These are phyloP conservation scores for Leptobrachium ailaonicum DNA, from an alignment of 2,113 vertebrate genomes.

Conservation along the genomic window DNA sequence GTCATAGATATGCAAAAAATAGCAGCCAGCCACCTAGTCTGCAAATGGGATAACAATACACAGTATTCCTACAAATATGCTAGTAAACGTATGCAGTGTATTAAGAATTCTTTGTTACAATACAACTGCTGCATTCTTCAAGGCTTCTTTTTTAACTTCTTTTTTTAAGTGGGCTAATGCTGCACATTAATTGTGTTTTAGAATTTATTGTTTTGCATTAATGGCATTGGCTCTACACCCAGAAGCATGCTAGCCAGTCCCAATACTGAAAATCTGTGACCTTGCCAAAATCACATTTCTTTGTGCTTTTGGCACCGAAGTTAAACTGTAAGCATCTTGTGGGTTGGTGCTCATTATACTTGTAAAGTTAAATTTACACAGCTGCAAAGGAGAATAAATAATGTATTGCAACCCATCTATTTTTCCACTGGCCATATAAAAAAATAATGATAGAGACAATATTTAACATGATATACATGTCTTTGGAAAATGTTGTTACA, in stretches of 20 bases:
- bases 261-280: neutral
- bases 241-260: neutral
- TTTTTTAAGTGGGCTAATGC: neutral
- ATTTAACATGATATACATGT: too few relatives aligned
- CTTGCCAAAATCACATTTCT: constrained; percentile 24
- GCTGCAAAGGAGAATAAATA: constrained; percentile 31
- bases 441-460: too few relatives aligned
- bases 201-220: neutral
- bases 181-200: neutral
- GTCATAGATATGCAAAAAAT: too few relatives aligned
- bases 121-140: too few relatives aligned
- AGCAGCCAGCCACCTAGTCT: too few relatives aligned
- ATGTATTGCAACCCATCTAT: constrained; percentile 37
- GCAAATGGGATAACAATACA: neutral
- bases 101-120: too few relatives aligned
- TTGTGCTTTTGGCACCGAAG: constrained; percentile 20
- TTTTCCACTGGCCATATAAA: constrained; percentile 38
- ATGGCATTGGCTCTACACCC: neutral
- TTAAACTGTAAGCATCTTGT: constrained; percentile 25
- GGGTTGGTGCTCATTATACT: constrained; percentile 22
- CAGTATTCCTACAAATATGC: neutral
- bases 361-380: constrained; percentile 35
- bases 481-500: too few relatives aligned
- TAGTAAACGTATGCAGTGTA: too few relatives aligned
- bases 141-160: too few relatives aligned